These are phyloP conservation scores for Montipora sp. DNA, from an alignment of 64 coral and sea anemone species.

Conservation along the genomic window DNA sequence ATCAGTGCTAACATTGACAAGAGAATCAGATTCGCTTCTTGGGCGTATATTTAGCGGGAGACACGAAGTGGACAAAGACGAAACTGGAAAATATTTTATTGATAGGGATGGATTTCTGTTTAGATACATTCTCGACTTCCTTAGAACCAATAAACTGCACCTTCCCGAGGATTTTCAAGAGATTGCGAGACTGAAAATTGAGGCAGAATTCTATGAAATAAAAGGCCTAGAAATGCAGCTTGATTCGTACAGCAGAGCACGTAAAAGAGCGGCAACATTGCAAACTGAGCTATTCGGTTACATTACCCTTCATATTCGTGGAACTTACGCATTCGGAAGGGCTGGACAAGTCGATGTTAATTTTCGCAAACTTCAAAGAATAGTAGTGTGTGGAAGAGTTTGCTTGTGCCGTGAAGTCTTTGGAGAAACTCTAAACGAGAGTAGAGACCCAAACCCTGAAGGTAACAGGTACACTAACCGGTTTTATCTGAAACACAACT, in stretches of 20 bases:
- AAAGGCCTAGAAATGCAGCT: slow-evolving; percentile 68
- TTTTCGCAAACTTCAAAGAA: slow-evolving; percentile 92
- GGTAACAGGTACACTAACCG: slow-evolving; percentile 86
- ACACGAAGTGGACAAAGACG: slow-evolving; percentile 66
- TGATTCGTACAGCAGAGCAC: slow-evolving; percentile 48
- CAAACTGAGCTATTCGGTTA: slow-evolving; percentile 69
- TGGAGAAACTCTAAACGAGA: slow-evolving; percentile 80
- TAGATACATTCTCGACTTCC: slow-evolving; percentile 87
- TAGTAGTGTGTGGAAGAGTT: slow-evolving; percentile 87
- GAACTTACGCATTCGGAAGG: slow-evolving; percentile 83
- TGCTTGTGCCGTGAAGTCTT: slow-evolving; percentile 87
- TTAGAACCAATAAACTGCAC: slow-evolving; percentile 68
- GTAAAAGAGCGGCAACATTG: slow-evolving; percentile 9
- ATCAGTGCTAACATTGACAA: slow-evolving; percentile 84
- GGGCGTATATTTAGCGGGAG: slow-evolving; percentile 83
- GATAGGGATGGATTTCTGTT: slow-evolving; percentile 87
- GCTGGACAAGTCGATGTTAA: slow-evolving; percentile 76
- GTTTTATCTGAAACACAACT: slow-evolving; percentile 90
- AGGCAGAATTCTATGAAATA: slow-evolving; percentile 84
- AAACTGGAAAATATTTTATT: slow-evolving; percentile 85
- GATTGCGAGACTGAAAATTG: slow-evolving; percentile 78
- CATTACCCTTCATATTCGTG: slow-evolving; percentile 85
- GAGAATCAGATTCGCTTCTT: slow-evolving; percentile 80
- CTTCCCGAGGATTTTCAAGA: slow-evolving; percentile 80
- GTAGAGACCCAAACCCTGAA: slow-evolving; percentile 78